These are phyloP conservation scores for Tipula unca DNA, from an alignment of 2,888 invertebrate species.

Conservation along the genomic window DNA sequence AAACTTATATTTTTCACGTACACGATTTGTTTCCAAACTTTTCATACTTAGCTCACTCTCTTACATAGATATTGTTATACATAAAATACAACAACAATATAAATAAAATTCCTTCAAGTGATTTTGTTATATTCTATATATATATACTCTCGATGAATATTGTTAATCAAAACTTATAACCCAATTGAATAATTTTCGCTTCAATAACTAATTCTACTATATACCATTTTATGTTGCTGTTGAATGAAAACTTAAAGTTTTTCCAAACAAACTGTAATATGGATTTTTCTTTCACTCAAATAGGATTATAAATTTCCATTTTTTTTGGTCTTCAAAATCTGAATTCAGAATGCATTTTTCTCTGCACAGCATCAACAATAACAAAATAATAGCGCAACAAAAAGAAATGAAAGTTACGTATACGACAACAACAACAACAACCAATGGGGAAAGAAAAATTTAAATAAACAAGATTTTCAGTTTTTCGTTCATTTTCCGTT, in stretches of 20 bases:
- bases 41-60: background rate
- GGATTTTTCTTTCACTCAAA: background rate
- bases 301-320: background rate
- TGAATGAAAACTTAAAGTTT: background rate
- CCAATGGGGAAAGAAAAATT: background rate
- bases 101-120: background rate
- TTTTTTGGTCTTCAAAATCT: background rate
- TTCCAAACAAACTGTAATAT: background rate
- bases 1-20: background rate
- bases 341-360: background rate
- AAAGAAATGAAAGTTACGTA: background rate
- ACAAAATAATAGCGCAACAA: background rate
- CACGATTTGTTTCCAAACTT: background rate
- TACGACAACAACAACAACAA: background rate
- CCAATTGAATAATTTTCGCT: background rate
- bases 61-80: background rate
- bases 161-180: background rate
- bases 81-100: too few species aligned
- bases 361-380: background rate
- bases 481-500: background rate
- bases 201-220: background rate
- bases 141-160: background rate
- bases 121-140: background rate
- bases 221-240: background rate
- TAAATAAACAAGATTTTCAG: background rate